These are phyloP conservation scores for Vandiemenella viatica DNA, from an alignment of 2,888 invertebrate genomes.

Conservation along the genomic window DNA sequence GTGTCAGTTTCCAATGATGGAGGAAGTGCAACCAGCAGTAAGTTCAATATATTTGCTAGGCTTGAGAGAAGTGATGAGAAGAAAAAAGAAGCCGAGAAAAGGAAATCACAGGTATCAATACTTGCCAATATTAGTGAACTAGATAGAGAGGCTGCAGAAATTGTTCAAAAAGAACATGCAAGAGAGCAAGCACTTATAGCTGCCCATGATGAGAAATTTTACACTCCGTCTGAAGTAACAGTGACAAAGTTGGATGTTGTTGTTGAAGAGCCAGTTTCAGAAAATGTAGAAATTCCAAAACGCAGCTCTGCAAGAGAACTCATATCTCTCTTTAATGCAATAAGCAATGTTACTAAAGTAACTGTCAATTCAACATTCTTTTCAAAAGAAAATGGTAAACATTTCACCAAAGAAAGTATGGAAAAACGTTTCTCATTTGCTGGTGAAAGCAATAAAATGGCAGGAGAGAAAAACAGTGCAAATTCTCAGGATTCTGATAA, in stretches of 20 bases:
- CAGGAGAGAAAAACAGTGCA: slow-evolving; percentile 18
- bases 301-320: slow-evolving; percentile 33
- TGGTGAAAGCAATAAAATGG: slow-evolving; percentile 15
- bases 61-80: slow-evolving; percentile 12
- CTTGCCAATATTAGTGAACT: slow-evolving; percentile 64
- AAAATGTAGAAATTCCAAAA: slow-evolving; percentile 24
- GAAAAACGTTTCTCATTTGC: slow-evolving; percentile 17
- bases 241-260: slow-evolving; percentile 15
- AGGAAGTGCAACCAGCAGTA: slow-evolving; percentile 1
- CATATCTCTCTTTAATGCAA: slow-evolving; percentile 46
- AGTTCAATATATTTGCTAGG: slow-evolving; percentile 14
- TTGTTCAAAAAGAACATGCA: slow-evolving; percentile 42
- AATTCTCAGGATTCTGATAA: not conserved
- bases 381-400: slow-evolving; percentile 32
- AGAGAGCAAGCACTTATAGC: slow-evolving; percentile 22
- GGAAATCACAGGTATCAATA: slow-evolving; percentile 41
- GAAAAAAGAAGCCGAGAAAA: slow-evolving; percentile 31
- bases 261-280: slow-evolving; percentile 15
- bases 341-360: slow-evolving; percentile 39
- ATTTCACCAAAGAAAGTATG: slow-evolving; percentile 17
- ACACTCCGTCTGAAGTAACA: slow-evolving; percentile 21
- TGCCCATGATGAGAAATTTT: slow-evolving; percentile 24
- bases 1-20: slow-evolving; percentile 8
- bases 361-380: slow-evolving; percentile 36
- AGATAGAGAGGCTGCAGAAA: slow-evolving; percentile 62